A percentile compares a stretch with the other conserved stretches of the same genome.
Conservation (phyloP, 64 coral and sea anemone genomes). For the Cladopsammia gracilis region DNA sequence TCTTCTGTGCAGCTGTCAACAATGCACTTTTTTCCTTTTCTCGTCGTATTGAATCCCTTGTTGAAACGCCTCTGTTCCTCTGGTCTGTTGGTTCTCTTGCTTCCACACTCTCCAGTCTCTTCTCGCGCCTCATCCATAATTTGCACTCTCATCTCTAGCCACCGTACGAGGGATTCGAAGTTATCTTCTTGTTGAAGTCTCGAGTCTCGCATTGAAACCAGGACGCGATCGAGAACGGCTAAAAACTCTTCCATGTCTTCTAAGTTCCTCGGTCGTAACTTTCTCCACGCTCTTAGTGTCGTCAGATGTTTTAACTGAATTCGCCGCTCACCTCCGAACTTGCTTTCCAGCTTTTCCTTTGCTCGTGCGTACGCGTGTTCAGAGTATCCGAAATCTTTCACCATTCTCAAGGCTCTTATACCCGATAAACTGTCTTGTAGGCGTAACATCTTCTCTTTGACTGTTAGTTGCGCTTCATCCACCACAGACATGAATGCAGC, state of each 20-base stretch:
- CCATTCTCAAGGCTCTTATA: conserved; percentile 45
- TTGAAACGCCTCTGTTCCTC: too few relatives aligned
- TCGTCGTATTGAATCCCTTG: too few relatives aligned
- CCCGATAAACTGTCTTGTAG: conserved; percentile 39
- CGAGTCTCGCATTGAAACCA: conserved; percentile 36
- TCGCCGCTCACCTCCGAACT: conserved; percentile 50
- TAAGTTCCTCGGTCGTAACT: conserved; percentile 23
- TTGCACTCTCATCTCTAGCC: too few relatives aligned
- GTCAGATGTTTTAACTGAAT: conserved; percentile 54
- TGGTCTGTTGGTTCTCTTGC: too few relatives aligned
- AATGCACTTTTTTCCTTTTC: too few relatives aligned
- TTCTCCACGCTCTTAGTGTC: conserved; percentile 42
- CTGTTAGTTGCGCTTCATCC: conserved; percentile 33
- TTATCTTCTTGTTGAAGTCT: too few relatives aligned
- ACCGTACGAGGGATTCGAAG: too few relatives aligned
- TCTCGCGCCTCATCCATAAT: too few relatives aligned
- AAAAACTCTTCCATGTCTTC: conserved; percentile 67
- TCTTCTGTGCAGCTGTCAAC: too few relatives aligned
- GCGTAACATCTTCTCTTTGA: conserved; percentile 71
- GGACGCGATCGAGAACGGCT: conserved; percentile 29
- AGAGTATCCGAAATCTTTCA: conserved; percentile 44
- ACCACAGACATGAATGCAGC: conserved; percentile 60
- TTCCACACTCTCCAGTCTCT: too few relatives aligned
- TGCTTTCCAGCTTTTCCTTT: conserved; percentile 47
- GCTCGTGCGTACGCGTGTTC: conserved; percentile 51